Evolutionary conservation across 2,113 vertebrate genomes (phyloP), one percentile per base, ranked within the genome.

Genomic region (Ciconia stormi): DNA sequence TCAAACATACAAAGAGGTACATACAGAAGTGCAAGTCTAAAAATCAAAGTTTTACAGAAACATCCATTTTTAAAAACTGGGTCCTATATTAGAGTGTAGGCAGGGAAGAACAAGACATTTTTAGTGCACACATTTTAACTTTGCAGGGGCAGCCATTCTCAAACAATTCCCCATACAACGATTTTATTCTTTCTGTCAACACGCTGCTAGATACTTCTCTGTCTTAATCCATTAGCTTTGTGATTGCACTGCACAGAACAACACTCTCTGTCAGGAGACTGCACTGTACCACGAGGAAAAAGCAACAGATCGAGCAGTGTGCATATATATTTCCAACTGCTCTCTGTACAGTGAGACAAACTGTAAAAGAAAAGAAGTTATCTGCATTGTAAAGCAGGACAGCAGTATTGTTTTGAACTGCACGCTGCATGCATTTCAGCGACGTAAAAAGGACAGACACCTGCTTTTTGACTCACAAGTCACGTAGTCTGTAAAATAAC

Each of bases 1-100:
- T 44, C 27, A 25, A 63, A 32, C 13, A 36, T 13, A 42, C 9
- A 26, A 38, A 71, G 59, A 42, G 10, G 5, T 46, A 16, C 0
- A 0, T 3, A 65, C 32, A 47, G 9, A 40, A 32, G 4, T 1
- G 25, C 10, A 16, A 63, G 61, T 11, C 23, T 0, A 21, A 30
- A 71, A 81, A 20, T 8, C 10, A 47, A 49, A 72, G 40, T 42
- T 71, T 44, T 53, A 70, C 22, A 76, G 53, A 66, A 79, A 72
- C 27, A 74, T 8, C 3, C 0, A 7, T 34, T 73, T 67, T 67
- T 70, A 12, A 70, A 20, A 92, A 50, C 4, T 13, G 55, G 15
- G 20, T 72, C 25, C 34, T n/a, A 5, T 11, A 26, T 20, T 0
- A 0, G 32, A 88, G 12, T 3, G 4, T 2, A 40, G 46, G 34